phyloP scores from a whole-genome alignment of 2,797 vertebrate genomes.

The Graptemys geographica region DNA sequence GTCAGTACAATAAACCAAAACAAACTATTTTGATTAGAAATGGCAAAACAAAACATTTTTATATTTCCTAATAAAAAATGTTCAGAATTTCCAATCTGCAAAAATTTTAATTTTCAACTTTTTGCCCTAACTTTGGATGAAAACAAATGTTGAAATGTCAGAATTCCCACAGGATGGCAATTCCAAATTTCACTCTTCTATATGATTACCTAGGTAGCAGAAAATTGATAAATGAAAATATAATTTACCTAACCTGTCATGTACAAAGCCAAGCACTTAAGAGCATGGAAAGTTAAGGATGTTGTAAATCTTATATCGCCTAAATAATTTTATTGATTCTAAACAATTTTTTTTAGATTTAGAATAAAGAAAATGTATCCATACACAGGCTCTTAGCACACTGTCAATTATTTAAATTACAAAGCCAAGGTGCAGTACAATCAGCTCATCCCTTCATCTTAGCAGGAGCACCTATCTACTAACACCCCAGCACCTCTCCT shows the following conservation, averaged over 20 bases:
- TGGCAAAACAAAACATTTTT: background rate
- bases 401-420: background rate
- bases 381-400: no score
- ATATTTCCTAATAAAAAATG: background rate
- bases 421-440: background rate
- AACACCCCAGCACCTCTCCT: no score
- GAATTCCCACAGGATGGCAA: background rate
- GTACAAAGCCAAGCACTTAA: conserved; percentile 58
- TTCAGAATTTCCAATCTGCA: background rate
- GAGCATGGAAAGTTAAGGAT: conserved; percentile 69
- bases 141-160: background rate
- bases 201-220: background rate
- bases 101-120: background rate
- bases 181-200: background rate
- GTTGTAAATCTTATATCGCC: conserved; percentile 66
- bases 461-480: background rate
- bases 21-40: background rate
- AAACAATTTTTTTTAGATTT: background rate
- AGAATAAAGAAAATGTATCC: background rate
- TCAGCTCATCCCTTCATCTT: background rate
- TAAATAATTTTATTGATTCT: background rate
- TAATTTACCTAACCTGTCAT: conserved; percentile 70
- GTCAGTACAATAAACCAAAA: background rate
- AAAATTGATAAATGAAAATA: background rate
- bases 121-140: background rate